Percentiles rank a stretch among this genome's conserved stretches.
Conservation (phyloP, 2,888 invertebrate genomes). For the Andrena haemorrhoa region DNA sequence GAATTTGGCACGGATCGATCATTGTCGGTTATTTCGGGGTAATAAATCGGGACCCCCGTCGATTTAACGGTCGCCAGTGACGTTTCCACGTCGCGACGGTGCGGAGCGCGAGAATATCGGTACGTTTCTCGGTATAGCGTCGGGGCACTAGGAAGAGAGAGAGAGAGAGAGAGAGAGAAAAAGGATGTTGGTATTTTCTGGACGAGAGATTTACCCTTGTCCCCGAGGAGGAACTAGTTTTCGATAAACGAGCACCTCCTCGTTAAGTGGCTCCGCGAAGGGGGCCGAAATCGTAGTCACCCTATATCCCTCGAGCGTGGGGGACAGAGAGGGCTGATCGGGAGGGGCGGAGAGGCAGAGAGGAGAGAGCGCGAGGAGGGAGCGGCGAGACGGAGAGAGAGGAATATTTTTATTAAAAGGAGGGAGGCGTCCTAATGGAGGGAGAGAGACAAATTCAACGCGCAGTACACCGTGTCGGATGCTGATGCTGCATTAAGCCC, state of each 20-base stretch:
- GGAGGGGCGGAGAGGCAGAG: constrained; percentile 43
- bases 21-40: constrained; percentile 9
- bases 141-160: background rate
- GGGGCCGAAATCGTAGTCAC: constrained; percentile 70
- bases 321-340: constrained; percentile 22
- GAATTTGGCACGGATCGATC: constrained; percentile 4
- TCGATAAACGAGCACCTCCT: constrained; percentile 72
- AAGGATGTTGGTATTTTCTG: constrained; percentile 49
- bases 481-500: constrained; percentile 68
- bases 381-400: constrained; percentile 52
- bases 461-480: constrained; percentile 65
- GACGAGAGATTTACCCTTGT: constrained; percentile 57
- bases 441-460: constrained; percentile 41
- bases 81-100: too few species aligned
- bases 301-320: constrained; percentile 55
- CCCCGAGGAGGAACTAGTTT: constrained; percentile 67
- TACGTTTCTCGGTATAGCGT: background rate
- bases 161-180: too few species aligned
- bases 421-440: constrained; percentile 52
- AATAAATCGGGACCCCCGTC: background rate
- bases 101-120: too few species aligned
- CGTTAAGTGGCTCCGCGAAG: constrained; percentile 69
- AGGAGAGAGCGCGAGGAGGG: constrained; percentile 18
- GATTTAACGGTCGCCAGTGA: background rate
- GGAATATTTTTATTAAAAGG: constrained; percentile 74